Evolutionary conservation across 2,797 vertebrate genomes (phyloP), one percentile per base, ranked within the genome.

Genomic region (Phoebastria nigripes): DNA sequence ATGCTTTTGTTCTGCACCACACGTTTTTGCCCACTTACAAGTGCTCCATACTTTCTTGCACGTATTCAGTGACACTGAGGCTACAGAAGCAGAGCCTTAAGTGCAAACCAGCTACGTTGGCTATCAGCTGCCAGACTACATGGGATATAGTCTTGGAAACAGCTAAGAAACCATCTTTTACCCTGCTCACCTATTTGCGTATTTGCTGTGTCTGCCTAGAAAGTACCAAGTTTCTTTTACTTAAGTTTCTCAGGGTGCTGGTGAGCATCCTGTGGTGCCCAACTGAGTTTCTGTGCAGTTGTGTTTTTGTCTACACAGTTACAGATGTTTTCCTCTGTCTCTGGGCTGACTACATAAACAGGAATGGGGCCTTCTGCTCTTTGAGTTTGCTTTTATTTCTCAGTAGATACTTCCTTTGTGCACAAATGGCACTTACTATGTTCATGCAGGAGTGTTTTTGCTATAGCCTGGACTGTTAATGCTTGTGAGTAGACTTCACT

Each of bases 151-250:
- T n/a, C 73, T 42, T 62, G 55, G 63, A 87, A 82, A 52, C 5
- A 69, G 54, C 81, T 52, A 52, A 73, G 78, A 77, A 87, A 82
- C 13, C 46, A 24, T 25, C 39, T 62, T 87, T 47, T 42, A 58
- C 33, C 46, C 59, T 62, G 39, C n/a, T 71, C 4, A 2, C 33
- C 42, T 62, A 8, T 59, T 37, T 21, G 10, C 79, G 22, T 11
- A 21, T 94, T 83, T 95, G 82, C 90, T 94, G 55, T 41, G 52
- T 79, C 93, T 97, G 80, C 94, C 79, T 79, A 78, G 89, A 59
- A 93, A 87, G 70, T 35, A 28, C 37, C 7, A 82, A 61, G 37
- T 54, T 54, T 76, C 82, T 72, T 71, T 54, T 71, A 25, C 41
- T 12, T 21, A 33, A 33, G 26, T 31, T 62, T 90, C 55, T 88